Evolutionary conservation across 2,797 vertebrate genomes (phyloP).

Genomic region (Manis javanica): DNA sequence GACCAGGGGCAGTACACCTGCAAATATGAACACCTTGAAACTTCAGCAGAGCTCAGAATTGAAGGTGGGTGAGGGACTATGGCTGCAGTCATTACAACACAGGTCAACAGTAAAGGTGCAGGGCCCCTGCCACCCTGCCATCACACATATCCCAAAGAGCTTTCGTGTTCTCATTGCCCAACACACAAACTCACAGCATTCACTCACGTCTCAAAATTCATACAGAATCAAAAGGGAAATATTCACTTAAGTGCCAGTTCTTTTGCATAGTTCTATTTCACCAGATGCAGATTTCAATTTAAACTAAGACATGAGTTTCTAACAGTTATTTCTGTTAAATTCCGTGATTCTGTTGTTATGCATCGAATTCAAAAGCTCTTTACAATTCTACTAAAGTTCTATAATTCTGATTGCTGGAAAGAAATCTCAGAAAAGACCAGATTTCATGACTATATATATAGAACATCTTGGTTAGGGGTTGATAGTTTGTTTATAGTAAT

Average conservation of each 20-base stretch:
- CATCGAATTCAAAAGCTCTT: background rate
- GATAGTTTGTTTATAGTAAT: background rate
- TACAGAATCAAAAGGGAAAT: background rate
- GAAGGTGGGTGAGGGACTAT: slow-evolving; percentile 93
- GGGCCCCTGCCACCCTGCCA: background rate
- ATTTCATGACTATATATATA: background rate
- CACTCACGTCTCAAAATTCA: background rate
- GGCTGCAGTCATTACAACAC: rapidly evolving
- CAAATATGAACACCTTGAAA: slow-evolving; percentile 93
- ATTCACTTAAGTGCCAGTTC: background rate
- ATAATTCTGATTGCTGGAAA: slow-evolving; percentile 20
- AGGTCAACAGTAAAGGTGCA: rapidly evolving
- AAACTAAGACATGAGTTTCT: background rate
- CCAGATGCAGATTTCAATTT: background rate
- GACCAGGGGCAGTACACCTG: slow-evolving; percentile 95
- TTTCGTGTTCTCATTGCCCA: background rate
- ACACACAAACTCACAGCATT: rapidly evolving
- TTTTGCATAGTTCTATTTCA: background rate
- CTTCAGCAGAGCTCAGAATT: slow-evolving; percentile 94
- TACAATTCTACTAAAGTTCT: background rate
- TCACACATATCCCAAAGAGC: too few relatives aligned
- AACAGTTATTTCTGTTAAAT: background rate
- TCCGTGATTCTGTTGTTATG: background rate
- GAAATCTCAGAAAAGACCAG: background rate
- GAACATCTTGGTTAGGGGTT: background rate